Conservation (phyloP, 2,888 invertebrate species). For the Eupsilia transversa region DNA sequence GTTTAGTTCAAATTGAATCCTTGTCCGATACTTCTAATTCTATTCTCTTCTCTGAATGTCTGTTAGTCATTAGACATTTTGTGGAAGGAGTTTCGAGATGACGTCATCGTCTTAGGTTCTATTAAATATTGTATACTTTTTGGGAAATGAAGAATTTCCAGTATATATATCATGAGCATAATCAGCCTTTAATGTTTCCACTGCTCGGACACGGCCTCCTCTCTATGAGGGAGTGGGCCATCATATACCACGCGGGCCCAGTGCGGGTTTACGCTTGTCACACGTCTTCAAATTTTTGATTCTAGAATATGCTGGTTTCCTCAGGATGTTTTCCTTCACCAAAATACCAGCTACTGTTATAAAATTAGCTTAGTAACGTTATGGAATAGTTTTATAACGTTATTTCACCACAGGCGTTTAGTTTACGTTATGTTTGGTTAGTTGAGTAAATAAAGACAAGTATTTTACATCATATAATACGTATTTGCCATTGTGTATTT, state of each 20-base stretch:
- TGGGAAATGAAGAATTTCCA: not conserved
- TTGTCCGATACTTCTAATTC: slow-evolving; percentile 25
- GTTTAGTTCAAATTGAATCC: slow-evolving; percentile 48
- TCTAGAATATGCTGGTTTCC: no score
- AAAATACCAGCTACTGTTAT: no score
- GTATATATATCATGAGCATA: no score
- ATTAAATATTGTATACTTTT: not conserved
- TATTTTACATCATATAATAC: not conserved
- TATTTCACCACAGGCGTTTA: no score
- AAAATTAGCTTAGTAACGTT: no score
- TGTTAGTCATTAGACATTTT: slow-evolving; percentile 25
- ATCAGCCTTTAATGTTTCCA: not conserved
- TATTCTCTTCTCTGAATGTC: slow-evolving; percentile 7
- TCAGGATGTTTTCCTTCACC: no score
- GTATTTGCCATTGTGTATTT: not conserved
- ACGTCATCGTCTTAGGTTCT: not conserved
- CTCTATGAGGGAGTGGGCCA: not conserved
- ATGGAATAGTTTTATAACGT: no score
- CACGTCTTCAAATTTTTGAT: no score
- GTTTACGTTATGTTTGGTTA: not conserved
- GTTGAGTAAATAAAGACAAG: not conserved
- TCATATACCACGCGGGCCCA: not conserved
- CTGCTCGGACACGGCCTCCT: not conserved
- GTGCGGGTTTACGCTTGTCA: no score
- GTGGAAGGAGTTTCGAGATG: not conserved